Base-by-base conservation (phyloP, 2,888 invertebrate genomes). In the Pseudococcus longispinus region DNA sequence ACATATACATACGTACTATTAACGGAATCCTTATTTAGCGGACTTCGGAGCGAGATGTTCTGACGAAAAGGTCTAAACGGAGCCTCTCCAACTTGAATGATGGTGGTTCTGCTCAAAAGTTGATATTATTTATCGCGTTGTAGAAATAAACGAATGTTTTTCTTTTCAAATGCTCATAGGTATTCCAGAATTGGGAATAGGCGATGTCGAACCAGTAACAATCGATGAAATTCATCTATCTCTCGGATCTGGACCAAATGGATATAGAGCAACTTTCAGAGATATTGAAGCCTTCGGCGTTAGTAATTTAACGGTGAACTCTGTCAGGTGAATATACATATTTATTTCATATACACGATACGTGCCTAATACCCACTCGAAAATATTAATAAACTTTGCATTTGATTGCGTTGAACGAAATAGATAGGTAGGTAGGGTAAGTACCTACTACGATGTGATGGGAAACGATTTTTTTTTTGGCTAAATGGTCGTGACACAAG, bases 151-250 rank as follows among this genome's bases (percentile, higher is more conserved):
- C 0, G 13, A 29, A 15, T 29, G 29, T 18, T 26, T 26, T 3
- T 18, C 15, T 29, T 29, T 18, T 29, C 29, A 18, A 60, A 11
- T 65, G 23, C 18, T 11, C 77, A 3, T 88, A 90, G 96, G 96
- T 89, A 93, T 95, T 88, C 95, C 95, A 0, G 95, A 95, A 90
- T 91, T 95, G 60, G 94, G 93, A 77, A 92, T 95, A 82, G 88
- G 88, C 2, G 89, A 90, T 42, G 94, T 95, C 4, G 96, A 96
- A 89, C 95, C 96, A 0, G 94, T 96, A 87, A 91, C 95, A n/a
- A 94, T 96, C 87, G 96, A 96, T 90, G 95, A 96, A 91, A 93
- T 96, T 88, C 94, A 95, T 51, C 94, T 96, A 88, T 93, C 95
- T 0, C 91, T 96, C 88, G 96, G 96, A 77, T 93, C 93, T 37